These are phyloP conservation scores for Thalassarche chlororhynchos DNA, from an alignment of 2,113 vertebrate genomes.

Conservation along the genomic window DNA sequence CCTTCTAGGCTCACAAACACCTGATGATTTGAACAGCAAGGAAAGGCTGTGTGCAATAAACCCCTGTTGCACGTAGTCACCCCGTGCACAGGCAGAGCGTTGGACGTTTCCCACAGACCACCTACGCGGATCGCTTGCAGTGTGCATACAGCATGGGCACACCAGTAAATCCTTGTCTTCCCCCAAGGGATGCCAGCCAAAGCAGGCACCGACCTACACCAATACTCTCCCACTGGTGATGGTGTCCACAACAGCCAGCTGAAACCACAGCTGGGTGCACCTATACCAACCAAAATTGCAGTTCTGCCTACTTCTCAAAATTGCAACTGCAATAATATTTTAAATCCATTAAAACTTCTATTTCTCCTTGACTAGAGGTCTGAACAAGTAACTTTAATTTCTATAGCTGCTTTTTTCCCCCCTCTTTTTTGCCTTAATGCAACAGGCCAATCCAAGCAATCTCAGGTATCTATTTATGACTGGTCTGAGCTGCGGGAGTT, in stretches of 20 bases:
- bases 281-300: background rate
- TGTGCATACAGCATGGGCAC: fast-evolving
- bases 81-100: no score
- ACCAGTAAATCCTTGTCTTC: background rate
- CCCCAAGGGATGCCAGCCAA: background rate
- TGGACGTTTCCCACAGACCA: background rate
- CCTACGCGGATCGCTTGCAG: background rate
- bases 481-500: background rate
- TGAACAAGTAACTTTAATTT: background rate
- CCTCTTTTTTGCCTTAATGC: background rate
- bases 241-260: background rate
- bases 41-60: background rate
- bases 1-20: background rate
- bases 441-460: background rate
- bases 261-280: background rate
- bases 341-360: background rate
- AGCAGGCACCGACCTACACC: background rate
- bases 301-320: background rate
- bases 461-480: background rate
- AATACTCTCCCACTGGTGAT: background rate
- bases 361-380: background rate
- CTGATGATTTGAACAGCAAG: background rate
- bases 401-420: no score
- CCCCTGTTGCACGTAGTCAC: background rate
- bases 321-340: background rate